phyloP scores from a whole-genome alignment of 2,797 vertebrate species.

The Microtus agrestis region DNA sequence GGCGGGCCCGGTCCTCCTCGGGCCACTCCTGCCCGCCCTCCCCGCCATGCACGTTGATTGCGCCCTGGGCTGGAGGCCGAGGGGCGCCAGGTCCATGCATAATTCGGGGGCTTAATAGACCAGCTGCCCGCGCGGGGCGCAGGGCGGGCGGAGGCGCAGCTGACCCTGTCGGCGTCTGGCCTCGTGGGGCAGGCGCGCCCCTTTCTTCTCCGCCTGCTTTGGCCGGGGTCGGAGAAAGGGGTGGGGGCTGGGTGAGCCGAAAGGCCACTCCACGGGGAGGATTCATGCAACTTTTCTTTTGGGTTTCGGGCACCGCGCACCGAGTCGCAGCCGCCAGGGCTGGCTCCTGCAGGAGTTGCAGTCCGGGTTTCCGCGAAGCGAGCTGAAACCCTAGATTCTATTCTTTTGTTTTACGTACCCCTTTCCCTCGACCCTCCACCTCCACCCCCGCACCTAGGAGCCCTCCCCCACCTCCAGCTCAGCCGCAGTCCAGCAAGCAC shows the following conservation, averaged over 20 bases:
- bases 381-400: neutral
- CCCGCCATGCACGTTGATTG: constrained; percentile 67
- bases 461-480: constrained; percentile 34
- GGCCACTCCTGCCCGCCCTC: constrained; percentile 78
- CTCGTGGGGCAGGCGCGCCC: constrained; percentile 83
- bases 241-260: neutral
- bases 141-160: constrained; percentile 86
- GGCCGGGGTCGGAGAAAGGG: constrained; percentile 53
- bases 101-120: constrained; percentile 87
- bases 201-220: constrained; percentile 85
- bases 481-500: constrained; percentile 42
- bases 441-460: neutral
- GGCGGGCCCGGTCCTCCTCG: neutral
- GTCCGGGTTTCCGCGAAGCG: constrained; percentile 13
- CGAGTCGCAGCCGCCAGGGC: neutral
- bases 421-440: neutral
- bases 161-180: constrained; percentile 82
- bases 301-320: neutral
- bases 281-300: constrained; percentile 56
- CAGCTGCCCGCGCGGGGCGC: constrained; percentile 84
- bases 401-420: neutral
- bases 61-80: constrained; percentile 49
- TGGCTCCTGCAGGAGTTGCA: neutral
- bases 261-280: neutral
- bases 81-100: constrained; percentile 83